Evolutionary conservation across 2,797 vertebrate species (phyloP), one percentile per base, ranked within the genome.

Genomic region (Psittacula derbiana): DNA sequence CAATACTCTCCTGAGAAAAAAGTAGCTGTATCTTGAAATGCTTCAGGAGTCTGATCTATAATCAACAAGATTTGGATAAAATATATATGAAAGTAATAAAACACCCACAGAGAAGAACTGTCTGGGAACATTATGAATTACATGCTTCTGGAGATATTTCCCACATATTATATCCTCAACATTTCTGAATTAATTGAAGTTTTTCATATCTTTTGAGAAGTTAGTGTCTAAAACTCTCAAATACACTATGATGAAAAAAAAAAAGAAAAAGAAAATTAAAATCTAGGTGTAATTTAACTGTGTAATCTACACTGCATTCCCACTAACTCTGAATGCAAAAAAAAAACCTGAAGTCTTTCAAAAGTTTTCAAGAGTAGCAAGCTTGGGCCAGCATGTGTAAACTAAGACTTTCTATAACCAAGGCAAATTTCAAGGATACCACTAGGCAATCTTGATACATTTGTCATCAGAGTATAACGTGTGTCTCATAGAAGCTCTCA

Each of bases 1-100:
- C 55, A 89, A 71, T 70, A 75, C 38, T 92, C 41, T 92, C 43
- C 19, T 71, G 76, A 66, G 52, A 83, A 53, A 92, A 71, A 74
- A 78, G 58, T 80, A 79, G 47, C 38, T 86, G 33, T 46, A 40
- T 65, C 84, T 60, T 91, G 66, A 90, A 90, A 79, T 52, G 7
- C 80, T 90, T 82, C 80, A 88, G 64, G 41, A 94, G 10, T 79
- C 61, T 88, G 64, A 93, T 86, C 65, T 81, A 33, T 80, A 91
- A 94, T 94, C 90, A 93, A 70, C 53, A 73, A 62, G 53, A 2
- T 58, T 86, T 79, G 71, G 50, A 67, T 87, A 88, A 96, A 96
- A 84, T 80, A n/a, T 16, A 6, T 38, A 43, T 47, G 36, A 85
- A 93, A 94, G 31, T 87, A 90, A 46, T 79, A 65, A 85, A 90